These are phyloP conservation scores for Montipora efflorescens DNA, from an alignment of 64 coral and sea anemone species.

Conservation along the genomic window DNA sequence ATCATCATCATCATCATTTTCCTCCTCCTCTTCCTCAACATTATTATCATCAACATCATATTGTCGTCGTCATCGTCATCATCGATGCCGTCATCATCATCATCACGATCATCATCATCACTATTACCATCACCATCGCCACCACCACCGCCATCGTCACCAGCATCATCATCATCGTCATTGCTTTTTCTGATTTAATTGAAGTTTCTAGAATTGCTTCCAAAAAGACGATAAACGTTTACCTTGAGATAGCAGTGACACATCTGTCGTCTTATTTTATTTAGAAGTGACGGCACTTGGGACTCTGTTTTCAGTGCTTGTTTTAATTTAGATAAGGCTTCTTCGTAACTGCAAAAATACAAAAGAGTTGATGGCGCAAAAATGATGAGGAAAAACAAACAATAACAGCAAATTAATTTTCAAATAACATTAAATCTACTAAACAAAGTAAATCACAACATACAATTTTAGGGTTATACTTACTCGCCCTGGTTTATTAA, in stretches of 20 bases:
- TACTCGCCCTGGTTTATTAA: constrained; percentile 89
- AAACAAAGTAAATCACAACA: too few species aligned
- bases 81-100: too few species aligned
- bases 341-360: constrained; percentile 72
- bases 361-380: not conserved
- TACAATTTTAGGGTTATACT: not conserved
- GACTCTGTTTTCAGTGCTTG: constrained; percentile 92
- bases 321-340: constrained; percentile 87
- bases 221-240: not conserved
- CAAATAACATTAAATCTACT: not conserved
- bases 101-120: too few species aligned
- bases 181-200: not conserved
- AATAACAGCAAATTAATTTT: not conserved
- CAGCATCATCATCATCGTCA: not conserved
- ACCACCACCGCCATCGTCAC: not conserved
- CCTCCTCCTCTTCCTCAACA: not conserved
- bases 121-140: too few species aligned
- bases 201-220: not conserved
- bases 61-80: not conserved
- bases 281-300: constrained; percentile 71
- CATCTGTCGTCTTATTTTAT: constrained; percentile 83
- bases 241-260: constrained; percentile 98
- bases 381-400: not conserved
- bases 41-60: not conserved
- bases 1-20: not conserved